phyloP scores from a whole-genome alignment of 2,797 vertebrate genomes.

The Corythornis leucogaster region DNA sequence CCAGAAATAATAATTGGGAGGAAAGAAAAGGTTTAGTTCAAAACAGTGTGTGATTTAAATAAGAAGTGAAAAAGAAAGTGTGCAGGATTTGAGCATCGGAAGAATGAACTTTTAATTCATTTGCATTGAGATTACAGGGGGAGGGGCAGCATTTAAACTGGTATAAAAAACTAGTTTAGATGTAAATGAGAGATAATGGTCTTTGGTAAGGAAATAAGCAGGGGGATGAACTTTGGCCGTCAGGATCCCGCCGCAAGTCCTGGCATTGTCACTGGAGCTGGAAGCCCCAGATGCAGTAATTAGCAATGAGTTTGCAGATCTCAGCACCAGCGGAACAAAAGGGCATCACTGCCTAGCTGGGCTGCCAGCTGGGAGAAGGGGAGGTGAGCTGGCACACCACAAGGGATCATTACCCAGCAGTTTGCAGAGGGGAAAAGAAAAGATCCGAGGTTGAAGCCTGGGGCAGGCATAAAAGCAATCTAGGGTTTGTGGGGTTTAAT shows the following conservation, averaged over 20 bases:
- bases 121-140: slow-evolving; percentile 76
- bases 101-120: slow-evolving; percentile 81
- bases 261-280: slow-evolving; percentile 15
- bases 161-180: slow-evolving; percentile 82
- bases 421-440: slow-evolving; percentile 24
- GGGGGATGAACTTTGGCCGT: slow-evolving; percentile 60
- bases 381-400: slow-evolving; percentile 8
- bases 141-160: slow-evolving; percentile 76
- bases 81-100: slow-evolving; percentile 72
- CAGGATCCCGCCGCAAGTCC: slow-evolving; percentile 17
- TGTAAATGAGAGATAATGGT: slow-evolving; percentile 81
- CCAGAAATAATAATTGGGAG: slow-evolving; percentile 83
- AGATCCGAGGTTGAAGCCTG: slow-evolving; percentile 21
- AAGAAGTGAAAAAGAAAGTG: slow-evolving; percentile 79
- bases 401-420: slow-evolving; percentile 47
- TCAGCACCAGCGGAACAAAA: slow-evolving; percentile 35
- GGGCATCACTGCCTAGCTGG: not conserved
- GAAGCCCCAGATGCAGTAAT: slow-evolving; percentile 45
- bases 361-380: slow-evolving; percentile 52
- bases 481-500: slow-evolving; percentile 29
- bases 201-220: slow-evolving; percentile 72
- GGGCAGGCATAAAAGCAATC: slow-evolving; percentile 32
- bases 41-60: slow-evolving; percentile 81
- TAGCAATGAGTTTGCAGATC: slow-evolving; percentile 52
- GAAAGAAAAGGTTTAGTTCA: slow-evolving; percentile 82